Evolutionary conservation across 2,113 vertebrate genomes (phyloP), one percentile per base, ranked within the genome.

Genomic region (Amia ocellicauda): DNA sequence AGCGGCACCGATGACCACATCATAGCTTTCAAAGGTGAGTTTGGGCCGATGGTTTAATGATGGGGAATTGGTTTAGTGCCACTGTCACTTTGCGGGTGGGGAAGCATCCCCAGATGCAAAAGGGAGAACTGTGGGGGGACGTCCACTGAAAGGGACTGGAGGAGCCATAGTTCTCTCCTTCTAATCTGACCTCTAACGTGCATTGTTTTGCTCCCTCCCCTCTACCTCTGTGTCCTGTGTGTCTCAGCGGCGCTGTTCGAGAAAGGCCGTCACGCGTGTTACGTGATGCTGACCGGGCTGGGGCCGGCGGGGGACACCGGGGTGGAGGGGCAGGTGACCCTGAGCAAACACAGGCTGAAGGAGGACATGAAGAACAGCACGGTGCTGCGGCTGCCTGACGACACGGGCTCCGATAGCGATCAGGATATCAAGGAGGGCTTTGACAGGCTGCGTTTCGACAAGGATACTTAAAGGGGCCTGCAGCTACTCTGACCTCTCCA

Each of bases 181-280:
- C 31, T 11, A 36, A 11, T 7, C 31, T 1, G 11, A 36, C 16
- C n/a, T 50, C 26, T 19, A 22, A 52, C 20, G 5, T 10, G 51
- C 24, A 8, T 17, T 36, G 8, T 17, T 22, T 27, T 9, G 55
- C 17, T 7, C 24, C 24, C 55, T 13, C 14, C 24, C 60, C 28
- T n/a, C 0, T 52, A 3, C 68, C 3, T 52, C 31, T 70, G 63
- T 64, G 49, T 36, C 3, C 5, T 72, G 52, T 63, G 13, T 3
- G 0, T 75, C 68, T 1, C 70, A 98, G 94, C 80, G 2, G 73
- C 76, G 1, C 82, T 98, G 66, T 78, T 99, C 2, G 96, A 98
- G 80, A 84, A 69, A 0, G 91, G 91, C 58, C 93, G 91, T 3
- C 96, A 99, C 0, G 95, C 96, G n/a, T 92, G 91, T 79, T 95